phyloP scores from a whole-genome alignment of 2,797 vertebrate genomes.

The Mergus octosetaceus region DNA sequence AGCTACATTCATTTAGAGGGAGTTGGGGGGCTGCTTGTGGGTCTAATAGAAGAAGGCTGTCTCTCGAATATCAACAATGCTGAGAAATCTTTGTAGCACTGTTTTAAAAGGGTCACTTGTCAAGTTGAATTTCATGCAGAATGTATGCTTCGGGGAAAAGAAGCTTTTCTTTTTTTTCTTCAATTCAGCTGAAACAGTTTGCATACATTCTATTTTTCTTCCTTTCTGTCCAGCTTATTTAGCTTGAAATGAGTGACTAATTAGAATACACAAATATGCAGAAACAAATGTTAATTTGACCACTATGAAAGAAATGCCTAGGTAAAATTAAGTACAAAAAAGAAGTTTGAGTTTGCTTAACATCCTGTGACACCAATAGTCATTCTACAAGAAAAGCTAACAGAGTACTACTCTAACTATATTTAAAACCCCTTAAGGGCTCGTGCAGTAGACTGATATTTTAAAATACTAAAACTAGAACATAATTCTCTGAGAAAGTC shows the following conservation, averaged over 20 bases:
- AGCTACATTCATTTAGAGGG: background rate
- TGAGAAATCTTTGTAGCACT: slow-evolving; percentile 39
- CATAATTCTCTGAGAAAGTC: background rate
- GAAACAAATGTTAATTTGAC: background rate
- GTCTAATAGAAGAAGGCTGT: background rate
- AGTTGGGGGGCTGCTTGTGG: background rate
- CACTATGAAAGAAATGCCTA: background rate
- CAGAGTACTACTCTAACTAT: background rate
- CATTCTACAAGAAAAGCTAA: background rate
- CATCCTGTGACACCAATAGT: slow-evolving; percentile 2
- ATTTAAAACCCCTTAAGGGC: slow-evolving; percentile 19
- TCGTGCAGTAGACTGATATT: slow-evolving; percentile 2
- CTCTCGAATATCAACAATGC: background rate
- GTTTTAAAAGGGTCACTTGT: slow-evolving; percentile 67
- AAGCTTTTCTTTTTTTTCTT: background rate
- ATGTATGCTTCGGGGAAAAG: slow-evolving; percentile 43
- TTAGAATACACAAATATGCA: background rate
- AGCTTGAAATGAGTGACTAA: slow-evolving; percentile 8
- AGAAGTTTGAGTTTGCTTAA: background rate
- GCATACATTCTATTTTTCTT: slow-evolving; percentile 27
- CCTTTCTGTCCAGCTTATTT: background rate
- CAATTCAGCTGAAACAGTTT: slow-evolving; percentile 39
- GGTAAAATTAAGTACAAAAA: slow-evolving; percentile 7
- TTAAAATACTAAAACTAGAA: slow-evolving; percentile 48
- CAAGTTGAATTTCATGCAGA: slow-evolving; percentile 70